phyloP scores from a whole-genome alignment of 2,888 invertebrate genomes.

The Tetragnatha montana region DNA sequence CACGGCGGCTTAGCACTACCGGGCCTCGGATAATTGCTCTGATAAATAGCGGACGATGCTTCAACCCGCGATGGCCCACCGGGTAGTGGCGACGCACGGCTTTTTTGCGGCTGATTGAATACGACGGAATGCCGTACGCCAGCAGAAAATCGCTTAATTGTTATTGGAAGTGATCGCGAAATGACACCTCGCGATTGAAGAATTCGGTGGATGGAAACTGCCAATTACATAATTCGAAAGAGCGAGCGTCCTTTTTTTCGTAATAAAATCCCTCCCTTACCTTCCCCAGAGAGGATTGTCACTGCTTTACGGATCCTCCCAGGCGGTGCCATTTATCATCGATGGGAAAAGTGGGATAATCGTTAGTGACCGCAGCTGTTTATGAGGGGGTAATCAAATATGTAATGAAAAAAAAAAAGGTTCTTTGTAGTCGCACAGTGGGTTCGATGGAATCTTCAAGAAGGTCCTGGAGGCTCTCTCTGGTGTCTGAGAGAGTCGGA shows the following conservation, averaged over 20 bases:
- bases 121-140: neutral
- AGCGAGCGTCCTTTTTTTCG: constrained; percentile 5
- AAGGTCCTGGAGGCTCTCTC: too few relatives aligned
- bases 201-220: constrained; percentile 41
- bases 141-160: neutral
- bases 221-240: constrained; percentile 41
- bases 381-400: neutral
- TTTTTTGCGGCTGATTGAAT: constrained; percentile 10
- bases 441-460: too few relatives aligned
- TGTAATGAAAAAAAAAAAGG: neutral
- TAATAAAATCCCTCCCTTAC: constrained; percentile 9
- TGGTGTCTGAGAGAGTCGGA: too few relatives aligned
- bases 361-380: neutral
- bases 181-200: constrained; percentile 44
- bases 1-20: constrained; percentile 10
- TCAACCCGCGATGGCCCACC: constrained; percentile 10
- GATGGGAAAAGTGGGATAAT: neutral
- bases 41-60: constrained; percentile 18
- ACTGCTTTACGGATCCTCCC: constrained; percentile 4
- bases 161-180: constrained; percentile 8
- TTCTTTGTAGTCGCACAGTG: neutral
- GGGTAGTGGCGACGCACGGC: neutral
- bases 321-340: constrained; percentile 27
- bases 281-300: neutral
- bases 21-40: constrained; percentile 4